Evolutionary conservation across 2,888 invertebrate species (phyloP).

Genomic region (Pogonocherus hispidulus): DNA sequence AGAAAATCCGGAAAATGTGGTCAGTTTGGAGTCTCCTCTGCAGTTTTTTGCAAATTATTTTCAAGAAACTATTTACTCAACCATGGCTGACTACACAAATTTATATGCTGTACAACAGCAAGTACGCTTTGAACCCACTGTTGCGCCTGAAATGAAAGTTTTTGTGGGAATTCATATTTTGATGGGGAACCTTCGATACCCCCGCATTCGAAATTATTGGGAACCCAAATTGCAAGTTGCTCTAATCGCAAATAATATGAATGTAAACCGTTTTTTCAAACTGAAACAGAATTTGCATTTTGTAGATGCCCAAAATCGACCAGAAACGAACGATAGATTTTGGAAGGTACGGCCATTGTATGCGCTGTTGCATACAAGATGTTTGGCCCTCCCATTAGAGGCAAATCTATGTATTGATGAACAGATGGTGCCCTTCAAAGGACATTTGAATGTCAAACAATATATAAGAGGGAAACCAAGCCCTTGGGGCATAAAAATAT

Average conservation of each 20-base stretch:
- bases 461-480: slow-evolving; percentile 25
- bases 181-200: slow-evolving; percentile 14
- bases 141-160: slow-evolving; percentile 8
- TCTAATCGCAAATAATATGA: neutral
- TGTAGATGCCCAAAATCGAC: neutral
- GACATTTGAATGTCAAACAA: slow-evolving; percentile 23
- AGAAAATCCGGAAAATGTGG: no score
- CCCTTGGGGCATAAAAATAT: slow-evolving; percentile 15
- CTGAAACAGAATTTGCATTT: neutral
- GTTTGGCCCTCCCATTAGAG: neutral
- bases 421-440: slow-evolving; percentile 18
- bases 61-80: neutral
- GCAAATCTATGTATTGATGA: neutral
- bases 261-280: neutral
- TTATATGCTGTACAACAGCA: neutral
- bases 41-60: no score
- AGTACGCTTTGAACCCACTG: slow-evolving; percentile 8
- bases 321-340: neutral
- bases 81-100: neutral
- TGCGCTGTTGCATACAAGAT: neutral
- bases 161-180: slow-evolving; percentile 11
- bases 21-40: no score
- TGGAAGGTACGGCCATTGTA: neutral
- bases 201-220: neutral
- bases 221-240: neutral